Percentiles rank a stretch among this genome's conserved stretches.
Conservation (phyloP, 2,113 vertebrate genomes). For the Raja brachyura region DNA sequence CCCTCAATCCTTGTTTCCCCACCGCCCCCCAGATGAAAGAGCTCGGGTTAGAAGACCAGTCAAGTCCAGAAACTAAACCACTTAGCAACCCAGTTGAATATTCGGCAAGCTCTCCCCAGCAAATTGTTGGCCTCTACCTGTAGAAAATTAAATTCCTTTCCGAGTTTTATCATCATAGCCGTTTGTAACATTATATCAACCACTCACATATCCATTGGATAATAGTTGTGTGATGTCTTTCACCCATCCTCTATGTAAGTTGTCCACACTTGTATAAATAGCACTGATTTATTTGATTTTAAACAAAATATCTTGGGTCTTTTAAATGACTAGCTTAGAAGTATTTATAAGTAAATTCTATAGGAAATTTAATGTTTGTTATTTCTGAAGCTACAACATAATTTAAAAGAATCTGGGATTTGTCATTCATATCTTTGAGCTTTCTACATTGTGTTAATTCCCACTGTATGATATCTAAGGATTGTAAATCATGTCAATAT, state of each 20-base stretch:
- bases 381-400: slow-evolving; percentile 27
- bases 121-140: background rate
- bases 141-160: background rate
- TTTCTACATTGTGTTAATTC: slow-evolving; percentile 33
- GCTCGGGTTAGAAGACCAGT: too few relatives aligned
- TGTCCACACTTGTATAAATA: background rate
- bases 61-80: too few relatives aligned
- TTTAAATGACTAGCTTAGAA: background rate
- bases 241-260: background rate
- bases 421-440: slow-evolving; percentile 5
- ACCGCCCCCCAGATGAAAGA: too few relatives aligned
- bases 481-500: slow-evolving; percentile 38
- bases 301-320: slow-evolving; percentile 1
- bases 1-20: too few relatives aligned
- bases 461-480: slow-evolving; percentile 33
- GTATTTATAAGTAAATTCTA: slow-evolving; percentile 33
- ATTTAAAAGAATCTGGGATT: slow-evolving; percentile 25
- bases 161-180: background rate
- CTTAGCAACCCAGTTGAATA: background rate
- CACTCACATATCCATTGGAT: background rate
- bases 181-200: background rate
- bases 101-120: background rate
- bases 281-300: slow-evolving; percentile 29
- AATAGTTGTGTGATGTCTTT: background rate
- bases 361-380: background rate